Conservation (phyloP, 2,113 vertebrate species). For the Paralichthys olivaceus region DNA sequence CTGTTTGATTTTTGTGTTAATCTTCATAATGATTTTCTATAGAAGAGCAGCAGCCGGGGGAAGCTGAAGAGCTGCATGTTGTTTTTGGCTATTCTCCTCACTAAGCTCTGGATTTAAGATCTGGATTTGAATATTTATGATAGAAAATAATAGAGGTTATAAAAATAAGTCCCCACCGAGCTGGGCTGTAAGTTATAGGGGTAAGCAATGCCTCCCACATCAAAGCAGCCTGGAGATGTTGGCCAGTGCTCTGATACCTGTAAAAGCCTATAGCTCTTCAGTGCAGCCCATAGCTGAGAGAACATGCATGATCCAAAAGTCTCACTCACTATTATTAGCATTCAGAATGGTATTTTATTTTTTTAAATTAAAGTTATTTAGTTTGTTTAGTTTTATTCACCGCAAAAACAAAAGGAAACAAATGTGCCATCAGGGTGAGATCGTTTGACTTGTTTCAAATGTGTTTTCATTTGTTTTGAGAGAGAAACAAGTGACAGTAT, state of each 20-base stretch:
- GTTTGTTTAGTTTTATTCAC: constrained; percentile 33
- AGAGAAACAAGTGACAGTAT: constrained; percentile 62
- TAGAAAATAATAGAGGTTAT: constrained; percentile 98
- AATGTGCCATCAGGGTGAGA: constrained; percentile 55
- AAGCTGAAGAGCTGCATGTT: constrained; percentile 79
- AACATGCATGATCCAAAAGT: constrained; percentile 46
- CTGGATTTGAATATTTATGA: constrained; percentile 99
- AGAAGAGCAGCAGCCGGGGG: constrained; percentile 72
- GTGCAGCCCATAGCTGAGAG: constrained; percentile 24
- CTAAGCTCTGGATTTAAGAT: constrained; percentile 94
- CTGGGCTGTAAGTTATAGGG: constrained; percentile 77
- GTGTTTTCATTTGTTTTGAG: constrained; percentile 55
- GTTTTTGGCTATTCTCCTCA: constrained; percentile 84
- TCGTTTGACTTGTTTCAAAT: constrained; percentile 75
- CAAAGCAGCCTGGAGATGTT: constrained; percentile 74
- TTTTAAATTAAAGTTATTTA: constrained; percentile 25
- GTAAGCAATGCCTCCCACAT: constrained; percentile 78
- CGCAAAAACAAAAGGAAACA: constrained; percentile 38
- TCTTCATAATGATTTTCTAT: constrained; percentile 85
- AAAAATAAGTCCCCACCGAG: constrained; percentile 83
- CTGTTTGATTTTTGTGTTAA: constrained; percentile 79
- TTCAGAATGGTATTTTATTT: not conserved
- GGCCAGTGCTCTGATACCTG: constrained; percentile 68
- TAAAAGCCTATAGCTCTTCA: constrained; percentile 55
- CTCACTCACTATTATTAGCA: constrained; percentile 27